Base-by-base conservation (phyloP, 2,888 invertebrate genomes). In the Ephialtes manifestator region DNA sequence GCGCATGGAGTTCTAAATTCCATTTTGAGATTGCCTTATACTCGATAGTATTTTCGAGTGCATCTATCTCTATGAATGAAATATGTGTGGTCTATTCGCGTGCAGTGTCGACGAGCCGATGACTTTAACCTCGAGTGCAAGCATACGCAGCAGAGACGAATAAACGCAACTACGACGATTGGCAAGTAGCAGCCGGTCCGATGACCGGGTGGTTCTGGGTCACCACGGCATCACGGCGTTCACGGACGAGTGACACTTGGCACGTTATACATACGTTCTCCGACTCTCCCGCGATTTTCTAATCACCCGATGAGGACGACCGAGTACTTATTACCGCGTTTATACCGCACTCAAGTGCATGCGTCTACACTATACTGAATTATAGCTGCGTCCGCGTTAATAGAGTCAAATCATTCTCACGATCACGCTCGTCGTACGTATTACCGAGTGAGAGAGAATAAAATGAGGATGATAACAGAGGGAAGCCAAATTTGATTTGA, bases 331-430 rank as follows among this genome's bases (percentile, higher is more conserved):
- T 2, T 10, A 10, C 10, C 39, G 8, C 39, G 11, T 39, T 10
- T 65, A 20, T 18, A 20, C 35, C 4, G 18, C 65, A 43, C 35
- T 39, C 65, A 18, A 39, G 53, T 71, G 15, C 28, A 74, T 31
- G 13, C 15, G 10, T 5, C 55, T 35, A 39, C 11, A 15, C 15
- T 31, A 20, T 74, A 72, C 58, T 65, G 24, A 2, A 72, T 46
- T 39, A 55, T 39, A 58, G 31, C n/a, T n/a, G n/a, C 72, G 55
- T 67, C 55, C 70, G 35, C 43, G 60, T 65, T 65, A 65, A 60
- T 55, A 15, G 74, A 67, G 65, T 67, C 35, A 58, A 78, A 78
- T 60, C 46, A 78, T 83, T 83, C 82, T 78, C 82, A 78, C 82
- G 78, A 83, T 78, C 82, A 46, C 28, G 48, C 20, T 35, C 5